These are phyloP conservation scores for Peromyscus aztecus DNA, from an alignment of 2,797 vertebrate genomes.

Conservation along the genomic window DNA sequence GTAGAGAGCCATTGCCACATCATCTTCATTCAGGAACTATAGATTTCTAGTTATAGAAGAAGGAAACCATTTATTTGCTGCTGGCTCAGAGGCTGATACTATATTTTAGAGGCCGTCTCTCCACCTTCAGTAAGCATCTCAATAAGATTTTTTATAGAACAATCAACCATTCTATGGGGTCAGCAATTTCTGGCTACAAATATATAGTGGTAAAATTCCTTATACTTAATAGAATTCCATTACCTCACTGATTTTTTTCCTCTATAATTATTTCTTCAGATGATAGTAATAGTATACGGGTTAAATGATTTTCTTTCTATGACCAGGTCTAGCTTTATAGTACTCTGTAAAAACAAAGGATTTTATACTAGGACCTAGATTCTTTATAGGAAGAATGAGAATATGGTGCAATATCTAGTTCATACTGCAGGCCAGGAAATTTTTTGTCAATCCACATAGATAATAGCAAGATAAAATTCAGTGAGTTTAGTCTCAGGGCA, in stretches of 20 bases:
- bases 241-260: background rate
- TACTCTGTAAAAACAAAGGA: background rate
- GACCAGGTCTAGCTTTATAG: background rate
- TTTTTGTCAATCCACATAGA: conserved; percentile 1
- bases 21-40: background rate
- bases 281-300: background rate
- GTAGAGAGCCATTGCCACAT: background rate
- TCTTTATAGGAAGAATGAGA: background rate
- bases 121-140: background rate
- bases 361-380: background rate
- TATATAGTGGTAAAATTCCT: background rate
- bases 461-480: conserved; percentile 55
- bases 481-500: background rate
- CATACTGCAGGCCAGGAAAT: background rate
- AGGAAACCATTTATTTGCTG: background rate
- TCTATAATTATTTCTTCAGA: background rate
- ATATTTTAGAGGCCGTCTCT: background rate
- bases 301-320: background rate
- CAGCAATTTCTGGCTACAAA: conserved; percentile 29
- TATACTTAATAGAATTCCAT: background rate
- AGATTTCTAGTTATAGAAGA: background rate
- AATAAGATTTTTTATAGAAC: background rate
- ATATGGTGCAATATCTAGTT: conserved; percentile 13
- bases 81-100: background rate
- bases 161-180: background rate